Evolutionary conservation across 2,797 vertebrate genomes (phyloP), one percentile per base, ranked within the genome.

Genomic region (Hippopotamyrus pictus): DNA sequence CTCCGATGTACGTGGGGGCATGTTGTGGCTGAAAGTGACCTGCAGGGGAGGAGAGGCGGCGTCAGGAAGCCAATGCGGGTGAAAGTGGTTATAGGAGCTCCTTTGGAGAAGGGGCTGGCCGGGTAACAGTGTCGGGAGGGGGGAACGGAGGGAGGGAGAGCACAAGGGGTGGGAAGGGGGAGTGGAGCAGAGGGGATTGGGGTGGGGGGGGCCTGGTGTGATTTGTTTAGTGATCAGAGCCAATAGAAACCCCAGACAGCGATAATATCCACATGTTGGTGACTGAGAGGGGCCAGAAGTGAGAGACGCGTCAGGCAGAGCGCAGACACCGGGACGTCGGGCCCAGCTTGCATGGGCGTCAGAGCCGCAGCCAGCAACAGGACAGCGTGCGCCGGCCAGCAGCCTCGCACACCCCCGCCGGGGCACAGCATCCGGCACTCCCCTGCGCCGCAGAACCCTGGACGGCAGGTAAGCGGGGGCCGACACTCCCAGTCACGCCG

Each of bases 211-310:
- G 92, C 91, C 92, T 57, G 91, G 93, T 90, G 94, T 91, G 95
- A 94, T 95, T 94, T 94, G 95, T 94, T 94, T 92, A 95, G 94
- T 88, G 94, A 92, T 92, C 90, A 44, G 95, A 96, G 96, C 96
- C 96, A 97, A 96, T 96, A 92, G 96, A 91, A 94, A 95, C 89
- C 94, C 91, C 92, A 89, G 93, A 54, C 94, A 90, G 90, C 91
- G 95, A 92, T 94, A 93, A 95, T 93, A 95, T 95, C 94, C 93
- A 89, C 93, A 91, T 92, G 95, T 94, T 91, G 88, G 93, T 87
- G 94, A 90, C 91, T 89, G 90, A 90, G 93, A 90, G 54, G 90
- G 94, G 93, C 86, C 94, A 95, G 94, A 92, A 93, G 94, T 86
- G 65, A 93, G 94, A 92, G 51, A 88, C 91, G 92, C 50, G 90